phyloP scores from a whole-genome alignment of 53 echinoderm and acorn worm genomes.

The Temnopleurus reevesii region DNA sequence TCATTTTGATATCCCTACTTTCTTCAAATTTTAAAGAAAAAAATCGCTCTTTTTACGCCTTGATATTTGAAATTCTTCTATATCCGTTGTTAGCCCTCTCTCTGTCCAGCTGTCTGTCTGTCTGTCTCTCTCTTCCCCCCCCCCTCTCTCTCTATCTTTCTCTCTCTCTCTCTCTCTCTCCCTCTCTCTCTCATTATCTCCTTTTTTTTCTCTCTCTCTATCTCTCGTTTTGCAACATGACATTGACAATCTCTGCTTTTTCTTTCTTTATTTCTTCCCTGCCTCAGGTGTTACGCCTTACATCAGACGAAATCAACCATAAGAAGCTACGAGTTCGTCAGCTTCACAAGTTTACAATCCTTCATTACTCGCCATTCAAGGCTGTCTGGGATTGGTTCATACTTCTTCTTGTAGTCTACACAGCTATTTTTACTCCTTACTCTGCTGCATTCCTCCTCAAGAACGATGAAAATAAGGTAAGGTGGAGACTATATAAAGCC shows the following conservation, averaged over 20 bases:
- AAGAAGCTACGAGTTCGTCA: constrained; percentile 91
- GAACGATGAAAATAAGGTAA: constrained; percentile 48
- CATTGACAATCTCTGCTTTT: neutral
- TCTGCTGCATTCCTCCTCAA: constrained; percentile 94
- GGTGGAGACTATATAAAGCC: too few species aligned
- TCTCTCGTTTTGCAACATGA: neutral
- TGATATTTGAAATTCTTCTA: too few species aligned
- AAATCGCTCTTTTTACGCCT: too few species aligned
- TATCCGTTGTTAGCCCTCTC: too few species aligned
- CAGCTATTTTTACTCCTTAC: constrained; percentile 97
- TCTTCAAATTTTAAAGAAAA: too few species aligned
- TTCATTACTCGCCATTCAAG: constrained; percentile 98
- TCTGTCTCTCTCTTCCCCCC: neutral
- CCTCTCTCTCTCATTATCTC: neutral
- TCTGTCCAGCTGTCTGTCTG: too few species aligned
- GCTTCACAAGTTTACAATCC: constrained; percentile 93
- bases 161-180: neutral
- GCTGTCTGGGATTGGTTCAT: constrained; percentile 99
- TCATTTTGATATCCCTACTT: too few species aligned
- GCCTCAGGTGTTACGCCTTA: constrained; percentile 83
- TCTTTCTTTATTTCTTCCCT: neutral
- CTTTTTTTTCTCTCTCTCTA: neutral
- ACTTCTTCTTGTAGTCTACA: constrained; percentile 89
- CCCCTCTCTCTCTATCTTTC: neutral
- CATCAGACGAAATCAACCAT: constrained; percentile 99